phyloP scores from a whole-genome alignment of 2,113 vertebrate species.

The Pluvialis apricaria region DNA sequence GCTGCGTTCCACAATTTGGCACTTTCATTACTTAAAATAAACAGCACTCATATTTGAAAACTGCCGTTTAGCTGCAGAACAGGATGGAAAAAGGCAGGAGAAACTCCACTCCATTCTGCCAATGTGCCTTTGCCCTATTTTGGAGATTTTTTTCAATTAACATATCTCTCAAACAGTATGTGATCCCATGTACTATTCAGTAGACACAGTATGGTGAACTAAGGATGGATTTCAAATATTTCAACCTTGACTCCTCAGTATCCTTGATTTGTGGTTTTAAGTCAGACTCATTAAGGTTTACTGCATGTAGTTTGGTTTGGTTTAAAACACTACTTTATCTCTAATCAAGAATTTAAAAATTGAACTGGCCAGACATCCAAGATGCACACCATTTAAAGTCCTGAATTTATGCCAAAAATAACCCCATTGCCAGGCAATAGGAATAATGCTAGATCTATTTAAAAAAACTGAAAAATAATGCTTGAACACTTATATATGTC shows the following conservation, averaged over 20 bases:
- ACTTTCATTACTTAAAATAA: background rate
- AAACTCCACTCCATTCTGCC: background rate
- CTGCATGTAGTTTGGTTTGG: background rate
- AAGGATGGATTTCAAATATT: background rate
- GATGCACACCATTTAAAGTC: background rate
- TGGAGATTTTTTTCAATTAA: background rate
- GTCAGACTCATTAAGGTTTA: background rate
- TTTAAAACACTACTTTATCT: background rate
- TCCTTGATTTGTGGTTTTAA: background rate
- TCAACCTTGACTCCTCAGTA: background rate
- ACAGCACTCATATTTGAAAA: background rate
- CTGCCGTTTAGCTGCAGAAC: background rate
- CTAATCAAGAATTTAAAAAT: background rate
- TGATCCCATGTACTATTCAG: background rate
- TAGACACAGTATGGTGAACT: background rate
- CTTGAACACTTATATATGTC: background rate
- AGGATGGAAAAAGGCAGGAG: background rate
- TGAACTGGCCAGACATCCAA: background rate
- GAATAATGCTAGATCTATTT: background rate
- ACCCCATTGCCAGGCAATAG: background rate
- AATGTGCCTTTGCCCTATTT: background rate
- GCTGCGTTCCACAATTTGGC: background rate
- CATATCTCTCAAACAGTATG: background rate
- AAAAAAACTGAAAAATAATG: background rate
- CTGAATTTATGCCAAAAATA: background rate